These are phyloP conservation scores for Ailuropoda melanoleuca DNA, from an alignment of 2,113 vertebrate genomes.

Conservation along the genomic window DNA sequence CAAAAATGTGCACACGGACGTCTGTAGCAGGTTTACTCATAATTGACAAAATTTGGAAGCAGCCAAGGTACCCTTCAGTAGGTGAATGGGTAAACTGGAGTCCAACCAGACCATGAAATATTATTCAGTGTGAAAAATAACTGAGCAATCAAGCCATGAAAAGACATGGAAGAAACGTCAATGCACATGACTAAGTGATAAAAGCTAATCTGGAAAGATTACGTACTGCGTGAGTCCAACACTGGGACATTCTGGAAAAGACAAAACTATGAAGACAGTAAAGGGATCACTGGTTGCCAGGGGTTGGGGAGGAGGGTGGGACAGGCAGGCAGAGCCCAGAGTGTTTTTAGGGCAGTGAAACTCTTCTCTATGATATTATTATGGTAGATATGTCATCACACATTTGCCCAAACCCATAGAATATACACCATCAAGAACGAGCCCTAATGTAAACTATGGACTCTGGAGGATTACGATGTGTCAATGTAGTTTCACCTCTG, in stretches of 20 bases:
- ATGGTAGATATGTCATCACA: no score
- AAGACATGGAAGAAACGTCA: neutral
- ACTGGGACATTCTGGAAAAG: neutral
- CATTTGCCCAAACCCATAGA: no score
- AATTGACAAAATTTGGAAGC: neutral
- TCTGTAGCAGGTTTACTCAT: neutral
- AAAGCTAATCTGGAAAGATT: neutral
- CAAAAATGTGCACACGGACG: neutral
- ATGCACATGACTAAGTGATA: neutral
- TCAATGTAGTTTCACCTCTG: no score
- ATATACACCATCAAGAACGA: neutral
- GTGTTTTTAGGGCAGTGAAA: neutral
- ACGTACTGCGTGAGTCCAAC: neutral
- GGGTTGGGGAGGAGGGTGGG: neutral
- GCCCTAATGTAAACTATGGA: neutral
- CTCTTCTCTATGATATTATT: neutral
- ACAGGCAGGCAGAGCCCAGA: no score
- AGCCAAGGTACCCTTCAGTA: neutral
- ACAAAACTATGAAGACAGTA: neutral
- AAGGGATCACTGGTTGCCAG: neutral
- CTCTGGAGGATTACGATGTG: neutral
- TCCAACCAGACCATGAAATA: neutral
- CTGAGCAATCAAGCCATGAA: no score
- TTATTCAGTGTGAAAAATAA: neutral
- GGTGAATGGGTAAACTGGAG: neutral